Percentiles rank a stretch among this genome's conserved stretches.
Evolutionary conservation across 1,140 invertebrate species (phyloP).

Genomic region (Acromyrmex heyeri): DNA sequence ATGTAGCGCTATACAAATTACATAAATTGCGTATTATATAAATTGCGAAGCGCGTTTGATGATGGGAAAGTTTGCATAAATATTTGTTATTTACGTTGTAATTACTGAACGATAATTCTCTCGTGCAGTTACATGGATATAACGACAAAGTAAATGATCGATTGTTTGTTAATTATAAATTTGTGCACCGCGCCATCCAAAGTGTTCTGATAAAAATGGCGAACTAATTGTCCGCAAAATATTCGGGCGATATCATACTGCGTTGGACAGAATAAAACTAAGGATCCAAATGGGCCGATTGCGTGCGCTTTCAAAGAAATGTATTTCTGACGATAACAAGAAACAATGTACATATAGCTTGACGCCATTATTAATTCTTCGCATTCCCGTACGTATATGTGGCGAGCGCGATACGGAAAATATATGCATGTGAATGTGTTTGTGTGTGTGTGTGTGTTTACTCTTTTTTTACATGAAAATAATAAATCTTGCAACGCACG

Average conservation of each 20-base stretch:
- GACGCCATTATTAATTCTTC: too few species aligned
- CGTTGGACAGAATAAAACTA: slow-evolving; percentile 26
- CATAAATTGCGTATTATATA: slow-evolving; percentile 50
- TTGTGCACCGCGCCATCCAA: slow-evolving; percentile 26
- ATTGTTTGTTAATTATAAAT: slow-evolving; percentile 60
- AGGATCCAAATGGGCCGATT: slow-evolving; percentile 54
- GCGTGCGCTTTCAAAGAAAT: slow-evolving; percentile 56
- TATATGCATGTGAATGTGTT: not conserved
- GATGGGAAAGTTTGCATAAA: slow-evolving; percentile 43
- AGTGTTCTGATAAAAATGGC: slow-evolving; percentile 34
- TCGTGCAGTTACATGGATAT: slow-evolving; percentile 18
- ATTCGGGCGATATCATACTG: not conserved
- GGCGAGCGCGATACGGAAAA: slow-evolving; percentile 11
- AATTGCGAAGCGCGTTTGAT: slow-evolving; percentile 40
- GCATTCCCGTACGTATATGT: not conserved
- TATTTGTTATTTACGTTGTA: slow-evolving; percentile 56
- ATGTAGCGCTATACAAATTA: slow-evolving; percentile 32
- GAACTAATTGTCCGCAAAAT: slow-evolving; percentile 45
- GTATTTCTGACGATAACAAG: slow-evolving; percentile 35
- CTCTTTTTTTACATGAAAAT: slow-evolving; percentile 40
- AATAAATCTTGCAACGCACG: slow-evolving; percentile 57
- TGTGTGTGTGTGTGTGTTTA: not conserved
- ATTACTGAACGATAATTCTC: slow-evolving; percentile 47
- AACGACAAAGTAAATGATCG: slow-evolving; percentile 54
- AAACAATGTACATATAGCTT: too few species aligned